These are phyloP conservation scores for Progne subis DNA, from an alignment of 2,113 vertebrate genomes.

Conservation along the genomic window DNA sequence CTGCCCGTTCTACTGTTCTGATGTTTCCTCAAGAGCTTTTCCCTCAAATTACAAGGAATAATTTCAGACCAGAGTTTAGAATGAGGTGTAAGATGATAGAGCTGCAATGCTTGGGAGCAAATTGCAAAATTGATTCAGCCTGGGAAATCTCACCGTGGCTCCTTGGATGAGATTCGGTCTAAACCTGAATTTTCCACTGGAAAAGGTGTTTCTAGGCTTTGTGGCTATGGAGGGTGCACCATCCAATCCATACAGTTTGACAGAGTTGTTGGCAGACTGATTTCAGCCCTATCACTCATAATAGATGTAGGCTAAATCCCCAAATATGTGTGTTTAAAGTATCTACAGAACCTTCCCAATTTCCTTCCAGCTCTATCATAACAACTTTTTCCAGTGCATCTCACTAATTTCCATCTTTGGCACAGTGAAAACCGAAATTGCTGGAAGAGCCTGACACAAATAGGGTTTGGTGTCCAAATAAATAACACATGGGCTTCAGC, in stretches of 20 bases:
- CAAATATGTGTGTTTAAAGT: background rate
- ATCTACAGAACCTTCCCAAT: background rate
- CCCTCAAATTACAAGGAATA: background rate
- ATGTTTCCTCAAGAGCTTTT: background rate
- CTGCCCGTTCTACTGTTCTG: background rate
- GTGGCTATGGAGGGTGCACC: background rate
- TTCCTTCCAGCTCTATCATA: background rate
- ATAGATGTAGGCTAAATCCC: background rate
- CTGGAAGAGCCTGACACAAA: conserved; percentile 1
- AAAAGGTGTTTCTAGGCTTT: background rate
- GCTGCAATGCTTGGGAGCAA: background rate
- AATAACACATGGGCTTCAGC: conserved; percentile 38
- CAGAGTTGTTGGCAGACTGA: background rate
- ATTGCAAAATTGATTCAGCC: background rate
- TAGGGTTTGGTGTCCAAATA: conserved; percentile 29
- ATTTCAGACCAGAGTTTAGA: background rate
- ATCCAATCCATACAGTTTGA: background rate
- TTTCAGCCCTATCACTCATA: background rate
- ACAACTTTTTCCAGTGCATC: conserved; percentile 12
- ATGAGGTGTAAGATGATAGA: background rate
- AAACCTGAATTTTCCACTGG: background rate
- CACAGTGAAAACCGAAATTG: background rate
- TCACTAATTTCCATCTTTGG: conserved; percentile 34
- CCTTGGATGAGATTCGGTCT: background rate
- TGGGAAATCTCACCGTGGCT: background rate